Base-by-base conservation (phyloP, 2,113 vertebrate species). In the Pimephales promelas region DNA sequence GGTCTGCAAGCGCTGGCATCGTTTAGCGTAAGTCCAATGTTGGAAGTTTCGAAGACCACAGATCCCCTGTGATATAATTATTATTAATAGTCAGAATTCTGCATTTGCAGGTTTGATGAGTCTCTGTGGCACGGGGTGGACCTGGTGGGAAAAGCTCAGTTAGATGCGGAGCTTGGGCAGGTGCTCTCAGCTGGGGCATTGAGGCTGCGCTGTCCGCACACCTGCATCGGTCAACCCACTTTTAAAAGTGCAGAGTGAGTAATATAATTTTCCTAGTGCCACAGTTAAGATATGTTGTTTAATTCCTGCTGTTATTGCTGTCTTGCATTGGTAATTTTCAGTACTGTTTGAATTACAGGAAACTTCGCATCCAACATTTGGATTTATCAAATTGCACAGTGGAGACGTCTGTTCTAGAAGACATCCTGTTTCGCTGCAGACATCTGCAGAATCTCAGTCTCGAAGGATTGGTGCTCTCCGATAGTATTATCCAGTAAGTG, bases 61-160 rank as follows among this genome's bases (percentile, higher is more conserved):
- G 7, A 49, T 73, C 43, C 5, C 24, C 24, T 18, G 45, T 10
- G 45, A 8, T 31, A 31, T 10, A 56, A 40, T n/a, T 56, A 40
- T n/a, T 56, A 10, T n/a, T 59, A 45, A 75, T 24, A 7, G 7
- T 3, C 43, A 2, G 14, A 79, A 20, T 16, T 84, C 26, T 86
- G 0, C 85, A 78, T 84, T 31, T 84, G n/a, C 87, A 99, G 98
- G 89, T 95, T 95, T 62, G 98, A 99, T 16, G 96, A 98, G 87
- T 97, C 95, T 18, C 92, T 99, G 47, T 99, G 98, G 98, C 93
- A 95, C 82, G 95, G 94, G 22, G 94, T 98, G 22, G 98, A 99
- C 84, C 93, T 99, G 86, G 90, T 94, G 40, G 95, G 94, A 9
- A 89, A 90, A 88, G 95, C 93, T 84, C 90, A 96, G 77, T 81